Evolutionary conservation across 2,113 vertebrate species (phyloP), one percentile per base, ranked within the genome.

Genomic region (Neopipo cinnamomea): DNA sequence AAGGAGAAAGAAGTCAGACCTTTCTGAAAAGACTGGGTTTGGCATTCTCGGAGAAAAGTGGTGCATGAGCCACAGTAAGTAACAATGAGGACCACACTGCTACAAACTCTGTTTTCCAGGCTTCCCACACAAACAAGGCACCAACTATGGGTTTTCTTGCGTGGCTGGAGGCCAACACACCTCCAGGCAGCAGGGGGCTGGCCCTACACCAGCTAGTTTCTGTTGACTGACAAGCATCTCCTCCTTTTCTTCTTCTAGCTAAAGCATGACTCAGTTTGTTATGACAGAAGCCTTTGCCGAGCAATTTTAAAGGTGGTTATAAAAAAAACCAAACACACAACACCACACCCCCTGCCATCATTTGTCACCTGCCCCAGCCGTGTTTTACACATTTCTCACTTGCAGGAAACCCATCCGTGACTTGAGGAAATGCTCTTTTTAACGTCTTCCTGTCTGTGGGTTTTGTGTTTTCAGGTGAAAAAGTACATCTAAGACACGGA

Each of bases 371-470:
- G 50, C 33, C n/a, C 22, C 31, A 71, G 46, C 18, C 2, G 2
- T 22, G 37, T 50, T 94, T 73, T 25, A 70, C 20, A 58, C 1
- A 2, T 35, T 87, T 66, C 72, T 94, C 35, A 31, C 62, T 52
- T 66, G 37, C 4, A 8, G 31, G 37, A 68, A 65, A 71, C 28
- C 63, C 52, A 56, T 21, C 44, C 28, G 8, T n/a, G 66, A 47
- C 24, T 46, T 65, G 35, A 85, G 42, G 28, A 91, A 89, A 82
- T 8, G 8, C 15, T 56, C 25, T 67, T 84, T 77, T 81, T 17
- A 53, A 41, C 0, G 0, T 28, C 15, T 20, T 63, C 6, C 20
- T 67, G 74, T 55, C 39, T 55, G 30, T 52, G 13, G 24, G 62
- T 66, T 75, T 88, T 55, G 14, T 63, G 14, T 50, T 61, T 89